Evolutionary conservation across 35 echinoderm and acorn worm species (phyloP).

Genomic region (Diadema setosum): DNA sequence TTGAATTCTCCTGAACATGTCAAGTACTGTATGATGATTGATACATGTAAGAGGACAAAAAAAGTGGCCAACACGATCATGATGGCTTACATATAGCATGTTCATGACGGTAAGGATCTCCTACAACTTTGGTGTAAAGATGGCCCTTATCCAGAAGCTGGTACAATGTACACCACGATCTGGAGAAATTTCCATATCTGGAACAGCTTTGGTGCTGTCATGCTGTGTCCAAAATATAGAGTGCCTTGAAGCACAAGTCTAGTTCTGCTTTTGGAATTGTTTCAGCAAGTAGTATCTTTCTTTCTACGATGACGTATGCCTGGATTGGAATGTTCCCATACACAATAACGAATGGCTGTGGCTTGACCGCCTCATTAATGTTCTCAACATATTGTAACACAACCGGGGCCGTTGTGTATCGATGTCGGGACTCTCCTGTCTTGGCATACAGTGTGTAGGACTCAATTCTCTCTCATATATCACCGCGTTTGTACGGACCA

Average conservation of each 20-base stretch:
- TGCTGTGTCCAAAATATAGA: not conserved
- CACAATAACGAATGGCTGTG: not conserved
- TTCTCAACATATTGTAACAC: not conserved
- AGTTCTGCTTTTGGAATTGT: not conserved
- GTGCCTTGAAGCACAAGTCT: not conserved
- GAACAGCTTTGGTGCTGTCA: not conserved
- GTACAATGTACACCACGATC: not conserved
- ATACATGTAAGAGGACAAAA: too few relatives aligned
- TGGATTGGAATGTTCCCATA: not conserved
- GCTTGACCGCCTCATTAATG: not conserved
- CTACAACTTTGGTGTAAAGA: not conserved
- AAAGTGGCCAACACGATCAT: too few relatives aligned
- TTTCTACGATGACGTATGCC: not conserved
- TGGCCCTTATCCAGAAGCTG: not conserved
- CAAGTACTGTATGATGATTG: too few relatives aligned
- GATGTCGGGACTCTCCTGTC: not conserved
- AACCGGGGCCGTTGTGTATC: too few relatives aligned
- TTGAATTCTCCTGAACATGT: too few relatives aligned
- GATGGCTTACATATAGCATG: not conserved
- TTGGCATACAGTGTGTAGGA: too few relatives aligned
- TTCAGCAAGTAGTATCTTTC: not conserved
- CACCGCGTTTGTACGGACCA: too few relatives aligned
- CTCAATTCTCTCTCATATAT: too few relatives aligned
- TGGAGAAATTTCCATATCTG: not conserved
- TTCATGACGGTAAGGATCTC: not conserved